These are phyloP conservation scores for Agonum fuliginosum DNA, from an alignment of 2,888 invertebrate species.

Conservation along the genomic window DNA sequence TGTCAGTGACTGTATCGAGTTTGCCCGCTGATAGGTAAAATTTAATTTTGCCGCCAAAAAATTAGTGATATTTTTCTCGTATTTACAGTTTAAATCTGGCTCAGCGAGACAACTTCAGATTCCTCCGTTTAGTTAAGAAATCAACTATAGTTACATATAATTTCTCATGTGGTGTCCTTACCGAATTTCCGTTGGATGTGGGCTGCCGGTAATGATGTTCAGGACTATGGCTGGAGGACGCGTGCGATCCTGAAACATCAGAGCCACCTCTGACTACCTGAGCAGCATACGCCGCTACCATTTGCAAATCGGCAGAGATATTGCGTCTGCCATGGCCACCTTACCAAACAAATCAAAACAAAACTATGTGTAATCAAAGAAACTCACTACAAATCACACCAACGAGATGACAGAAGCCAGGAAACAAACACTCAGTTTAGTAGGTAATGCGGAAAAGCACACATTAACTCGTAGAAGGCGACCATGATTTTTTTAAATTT, in stretches of 20 bases:
- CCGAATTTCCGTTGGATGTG: slow-evolving; percentile 77
- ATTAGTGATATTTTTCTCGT: too few species aligned
- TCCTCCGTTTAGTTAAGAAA: too few species aligned
- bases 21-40: too few species aligned
- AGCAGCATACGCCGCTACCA: slow-evolving; percentile 84
- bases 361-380: neutral
- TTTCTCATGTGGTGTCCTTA: slow-evolving; percentile 67
- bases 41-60: too few species aligned
- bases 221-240: slow-evolving; percentile 70
- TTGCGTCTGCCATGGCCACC: slow-evolving; percentile 81
- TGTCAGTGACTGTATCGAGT: too few species aligned
- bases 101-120: too few species aligned
- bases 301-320: slow-evolving; percentile 85
- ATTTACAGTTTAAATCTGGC: too few species aligned
- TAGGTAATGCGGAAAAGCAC: too few species aligned
- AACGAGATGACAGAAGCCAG: neutral
- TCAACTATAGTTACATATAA: neutral
- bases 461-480: too few species aligned
- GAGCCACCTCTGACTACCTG: slow-evolving; percentile 74
- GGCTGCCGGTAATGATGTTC: slow-evolving; percentile 73
- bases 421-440: too few species aligned
- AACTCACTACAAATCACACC: neutral
- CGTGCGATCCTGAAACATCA: slow-evolving; percentile 70
- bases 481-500: too few species aligned
- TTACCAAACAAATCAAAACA: slow-evolving; percentile 56